A percentile compares a stretch with the other conserved stretches of the same genome.
Conservation (phyloP, 1,140 invertebrate genomes). For the Zophobas morio region DNA sequence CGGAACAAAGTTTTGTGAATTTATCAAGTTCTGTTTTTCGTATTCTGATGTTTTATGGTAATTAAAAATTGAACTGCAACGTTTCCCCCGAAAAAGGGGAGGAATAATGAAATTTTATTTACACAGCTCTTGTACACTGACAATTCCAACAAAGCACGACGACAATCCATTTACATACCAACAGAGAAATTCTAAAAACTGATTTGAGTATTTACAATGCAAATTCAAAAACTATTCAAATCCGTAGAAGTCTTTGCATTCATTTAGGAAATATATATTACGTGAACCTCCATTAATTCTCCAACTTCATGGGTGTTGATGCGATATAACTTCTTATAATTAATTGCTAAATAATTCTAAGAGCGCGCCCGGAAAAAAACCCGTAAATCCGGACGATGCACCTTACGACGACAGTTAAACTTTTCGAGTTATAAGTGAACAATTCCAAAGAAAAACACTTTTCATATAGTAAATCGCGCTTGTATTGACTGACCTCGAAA, state of each 20-base stretch:
- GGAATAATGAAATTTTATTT: conserved; percentile 48
- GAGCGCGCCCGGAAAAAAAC: too few species aligned
- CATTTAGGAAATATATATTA: conserved; percentile 45
- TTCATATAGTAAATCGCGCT: conserved; percentile 55
- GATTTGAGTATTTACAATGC: conserved; percentile 49
- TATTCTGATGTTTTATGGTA: conserved; percentile 25
- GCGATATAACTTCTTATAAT: neutral
- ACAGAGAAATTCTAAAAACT: conserved; percentile 48
- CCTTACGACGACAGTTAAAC: conserved; percentile 8
- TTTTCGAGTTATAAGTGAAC: conserved; percentile 42
- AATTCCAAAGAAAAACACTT: conserved; percentile 45
- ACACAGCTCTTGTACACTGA: conserved; percentile 46
- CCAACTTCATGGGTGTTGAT: conserved; percentile 7
- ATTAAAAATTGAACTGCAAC: conserved; percentile 41
- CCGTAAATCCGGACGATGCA: neutral
- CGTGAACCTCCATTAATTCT: conserved; percentile 24
- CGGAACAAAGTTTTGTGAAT: neutral
- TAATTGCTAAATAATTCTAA: neutral
- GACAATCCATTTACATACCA: conserved; percentile 49
- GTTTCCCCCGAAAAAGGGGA: conserved; percentile 30
- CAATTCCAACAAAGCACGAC: conserved; percentile 46
- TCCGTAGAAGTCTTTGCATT: conserved; percentile 36
- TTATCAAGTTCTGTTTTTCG: neutral
- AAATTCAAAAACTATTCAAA: conserved; percentile 50
- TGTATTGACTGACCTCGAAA: conserved; percentile 59